phyloP scores from a whole-genome alignment of 2,113 vertebrate species.

The Gavia stellata region DNA sequence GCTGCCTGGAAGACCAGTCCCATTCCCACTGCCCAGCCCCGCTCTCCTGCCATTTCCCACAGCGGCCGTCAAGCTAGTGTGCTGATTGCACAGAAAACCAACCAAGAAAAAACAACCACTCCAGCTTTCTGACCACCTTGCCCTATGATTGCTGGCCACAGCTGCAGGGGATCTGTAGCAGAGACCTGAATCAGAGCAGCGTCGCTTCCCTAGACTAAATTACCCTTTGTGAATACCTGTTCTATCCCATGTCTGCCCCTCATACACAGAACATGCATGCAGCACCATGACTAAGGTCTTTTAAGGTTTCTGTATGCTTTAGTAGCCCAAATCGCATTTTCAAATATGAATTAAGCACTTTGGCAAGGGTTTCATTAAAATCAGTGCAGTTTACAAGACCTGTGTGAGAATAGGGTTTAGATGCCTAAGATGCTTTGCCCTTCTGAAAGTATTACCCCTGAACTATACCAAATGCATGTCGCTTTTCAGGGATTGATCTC shows the following conservation, averaged over 20 bases:
- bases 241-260: neutral
- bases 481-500: neutral
- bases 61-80: fast-evolving
- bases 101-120: neutral
- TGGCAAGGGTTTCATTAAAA: neutral
- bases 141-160: neutral
- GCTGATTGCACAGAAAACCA: neutral
- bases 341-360: neutral
- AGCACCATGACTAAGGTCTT: neutral
- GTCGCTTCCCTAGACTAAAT: neutral
- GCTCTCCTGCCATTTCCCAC: neutral
- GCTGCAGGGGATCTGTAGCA: neutral
- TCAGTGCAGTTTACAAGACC: neutral
- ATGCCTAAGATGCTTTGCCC: neutral
- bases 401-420: neutral
- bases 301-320: neutral
- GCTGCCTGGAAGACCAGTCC: neutral
- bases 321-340: neutral
- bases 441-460: neutral
- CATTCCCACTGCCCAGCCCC: fast-evolving
- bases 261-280: neutral
- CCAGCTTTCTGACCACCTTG: neutral
- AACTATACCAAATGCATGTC: neutral
- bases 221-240: neutral
- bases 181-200: neutral